Base-by-base conservation (phyloP, 2,797 vertebrate species). In the Eptatretus atami region DNA sequence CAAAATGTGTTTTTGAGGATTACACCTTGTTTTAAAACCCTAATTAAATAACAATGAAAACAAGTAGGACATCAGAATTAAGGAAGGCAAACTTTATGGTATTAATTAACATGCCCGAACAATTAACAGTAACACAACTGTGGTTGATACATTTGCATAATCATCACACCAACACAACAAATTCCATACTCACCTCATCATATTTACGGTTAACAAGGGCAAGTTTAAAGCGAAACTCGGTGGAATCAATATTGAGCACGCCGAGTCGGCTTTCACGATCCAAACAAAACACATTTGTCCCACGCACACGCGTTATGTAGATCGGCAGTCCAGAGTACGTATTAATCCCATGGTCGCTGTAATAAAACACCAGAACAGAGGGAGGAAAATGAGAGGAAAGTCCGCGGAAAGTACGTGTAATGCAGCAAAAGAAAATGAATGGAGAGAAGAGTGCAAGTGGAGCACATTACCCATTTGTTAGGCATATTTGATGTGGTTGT, bases 401-500 rank as follows among this genome's bases (percentile, higher is more conserved):
- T n/a, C 12, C 11, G 15, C 13, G 60, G 65, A 54, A 15, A 25
- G 31, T 11, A 24, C 52, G 53, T 52, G 12, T n/a, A 65, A 52
- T 9, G 3, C 13, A 8, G 24, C 25, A 25, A 13, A 52, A n/a
- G 14, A 6, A 53, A 53, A 19, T 15, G 11, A 11, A 24, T 64
- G 64, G 19, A 63, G 54, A 31, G 63, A 19, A 54, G 12, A 15
- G n/a, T 31, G 53, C 11, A 10, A 52, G 60, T 52, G 52, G 14
- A 53, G n/a, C 15, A 6, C 57, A 71, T 66, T 77, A 95, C 88
- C 88, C 88, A 0, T 85, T 87, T 67, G 81, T 90, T 68, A 94
- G 19, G 88, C 87, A 0, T 96, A 96, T 90, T 96, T 96, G 80
- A 96, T 96, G 81, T 95, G 90, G 75, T 96, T 96, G 78, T 90